Percentiles rank a stretch among this genome's conserved stretches.
Conservation (phyloP, 1,140 invertebrate species). For the Heterodera carotae region DNA sequence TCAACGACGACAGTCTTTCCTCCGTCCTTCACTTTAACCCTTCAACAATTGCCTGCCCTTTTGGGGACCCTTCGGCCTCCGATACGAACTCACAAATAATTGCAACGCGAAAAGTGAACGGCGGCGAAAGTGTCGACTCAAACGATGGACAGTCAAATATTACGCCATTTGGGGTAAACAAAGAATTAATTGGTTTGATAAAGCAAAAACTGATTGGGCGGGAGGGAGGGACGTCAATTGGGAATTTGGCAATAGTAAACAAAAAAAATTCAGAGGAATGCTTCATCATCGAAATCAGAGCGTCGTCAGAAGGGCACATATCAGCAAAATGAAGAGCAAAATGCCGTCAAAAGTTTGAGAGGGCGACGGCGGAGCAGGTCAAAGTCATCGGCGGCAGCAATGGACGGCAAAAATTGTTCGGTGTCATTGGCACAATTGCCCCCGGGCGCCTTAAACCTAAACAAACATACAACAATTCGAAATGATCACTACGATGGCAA, state of each 20-base stretch:
- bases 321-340: neutral
- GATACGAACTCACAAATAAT: slow-evolving; percentile 37
- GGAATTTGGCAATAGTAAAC: too few relatives aligned
- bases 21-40: slow-evolving; percentile 53
- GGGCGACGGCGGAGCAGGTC: neutral
- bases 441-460: too few relatives aligned
- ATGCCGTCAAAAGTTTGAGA: neutral
- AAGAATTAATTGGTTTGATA: too few relatives aligned
- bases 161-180: neutral
- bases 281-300: neutral
- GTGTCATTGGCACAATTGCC: too few relatives aligned
- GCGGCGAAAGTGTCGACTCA: neutral
- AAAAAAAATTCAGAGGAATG: slow-evolving; percentile 17
- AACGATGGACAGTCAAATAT: neutral
- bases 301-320: neutral
- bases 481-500: too few relatives aligned
- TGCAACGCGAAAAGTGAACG: slow-evolving; percentile 3
- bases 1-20: slow-evolving; percentile 54
- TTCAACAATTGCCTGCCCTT: slow-evolving; percentile 20
- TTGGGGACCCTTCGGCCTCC: slow-evolving; percentile 25
- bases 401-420: too few relatives aligned
- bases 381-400: neutral
- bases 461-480: too few relatives aligned
- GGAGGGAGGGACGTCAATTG: too few relatives aligned
- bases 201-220: too few relatives aligned